phyloP scores from a whole-genome alignment of 2,888 invertebrate species.

The Bombylius major region DNA sequence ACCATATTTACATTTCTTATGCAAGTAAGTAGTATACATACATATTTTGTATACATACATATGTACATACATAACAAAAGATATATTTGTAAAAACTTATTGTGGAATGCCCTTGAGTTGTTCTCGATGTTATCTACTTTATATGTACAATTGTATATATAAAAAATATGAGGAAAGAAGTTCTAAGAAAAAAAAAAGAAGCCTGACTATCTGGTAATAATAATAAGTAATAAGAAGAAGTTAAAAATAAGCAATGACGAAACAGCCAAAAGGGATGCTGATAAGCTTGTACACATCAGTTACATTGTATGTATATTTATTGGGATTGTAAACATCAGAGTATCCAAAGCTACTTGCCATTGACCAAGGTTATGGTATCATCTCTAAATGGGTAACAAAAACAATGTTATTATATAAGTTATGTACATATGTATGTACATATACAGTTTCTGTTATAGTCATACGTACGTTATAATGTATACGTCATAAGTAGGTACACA shows the following conservation, averaged over 20 bases:
- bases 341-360: background rate
- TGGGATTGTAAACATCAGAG: background rate
- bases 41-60: no score
- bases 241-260: background rate
- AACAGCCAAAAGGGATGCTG: background rate
- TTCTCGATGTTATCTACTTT: background rate
- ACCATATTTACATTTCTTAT: no score
- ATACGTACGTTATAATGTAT: no score
- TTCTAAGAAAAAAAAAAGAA: background rate
- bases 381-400: background rate
- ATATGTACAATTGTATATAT: no score
- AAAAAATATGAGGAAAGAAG: no score
- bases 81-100: background rate
- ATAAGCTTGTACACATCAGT: background rate
- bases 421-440: background rate
- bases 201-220: background rate
- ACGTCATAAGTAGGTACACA: no score
- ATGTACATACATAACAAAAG: no score
- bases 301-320: no score
- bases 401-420: no score
- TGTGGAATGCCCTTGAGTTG: background rate
- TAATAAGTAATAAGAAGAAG: background rate
- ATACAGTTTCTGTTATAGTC: no score
- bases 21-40: no score
- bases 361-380: background rate